Conservation (phyloP, 2,888 invertebrate species). For the Escarpia spicata region DNA sequence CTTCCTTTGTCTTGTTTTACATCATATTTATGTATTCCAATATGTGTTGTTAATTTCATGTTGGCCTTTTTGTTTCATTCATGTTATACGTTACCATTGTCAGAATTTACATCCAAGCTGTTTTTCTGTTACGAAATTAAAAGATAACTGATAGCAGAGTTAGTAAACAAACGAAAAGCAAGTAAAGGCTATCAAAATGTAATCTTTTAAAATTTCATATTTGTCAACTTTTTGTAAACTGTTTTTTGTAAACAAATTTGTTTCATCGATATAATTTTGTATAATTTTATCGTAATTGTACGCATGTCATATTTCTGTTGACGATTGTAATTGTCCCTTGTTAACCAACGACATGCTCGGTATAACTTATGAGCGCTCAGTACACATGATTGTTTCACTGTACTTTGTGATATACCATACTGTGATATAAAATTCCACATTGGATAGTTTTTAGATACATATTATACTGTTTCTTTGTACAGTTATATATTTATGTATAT, state of each 20-base stretch:
- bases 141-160: neutral
- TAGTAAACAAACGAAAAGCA: neutral
- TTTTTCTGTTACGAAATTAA: neutral
- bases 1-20: neutral
- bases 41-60: neutral
- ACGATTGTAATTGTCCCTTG: neutral
- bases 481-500: constrained; percentile 27
- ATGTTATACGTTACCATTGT: neutral
- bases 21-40: neutral
- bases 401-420: neutral
- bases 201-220: neutral
- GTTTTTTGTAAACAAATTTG: neutral
- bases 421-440: neutral
- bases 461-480: neutral
- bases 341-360: neutral
- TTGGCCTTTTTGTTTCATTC: neutral
- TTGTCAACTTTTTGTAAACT: no score
- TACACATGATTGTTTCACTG: neutral
- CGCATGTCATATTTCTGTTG: neutral
- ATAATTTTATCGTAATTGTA: neutral
- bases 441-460: neutral
- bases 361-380: neutral
- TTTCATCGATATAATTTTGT: neutral
- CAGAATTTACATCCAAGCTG: neutral
- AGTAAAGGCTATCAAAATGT: neutral